Conservation (phyloP, 1,140 invertebrate species). For the Pogonognathellus flavescens region DNA sequence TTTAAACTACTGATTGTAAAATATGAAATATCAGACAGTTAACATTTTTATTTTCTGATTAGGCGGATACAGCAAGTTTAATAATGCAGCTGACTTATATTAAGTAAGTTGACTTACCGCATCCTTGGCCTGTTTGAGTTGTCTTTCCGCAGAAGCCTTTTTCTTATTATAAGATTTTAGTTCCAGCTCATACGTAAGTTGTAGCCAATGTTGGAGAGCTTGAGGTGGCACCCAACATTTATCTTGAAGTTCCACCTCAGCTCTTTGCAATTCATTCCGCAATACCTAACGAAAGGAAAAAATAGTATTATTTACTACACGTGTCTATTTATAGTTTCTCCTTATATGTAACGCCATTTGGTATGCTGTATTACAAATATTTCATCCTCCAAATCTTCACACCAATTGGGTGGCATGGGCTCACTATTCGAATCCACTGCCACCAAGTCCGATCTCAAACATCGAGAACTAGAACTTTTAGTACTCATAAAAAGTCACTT, state of each 20-base stretch:
- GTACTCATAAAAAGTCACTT: conserved; percentile 34
- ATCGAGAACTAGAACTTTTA: conserved; percentile 2
- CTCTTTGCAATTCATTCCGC: conserved; percentile 83
- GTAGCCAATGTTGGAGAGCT: conserved; percentile 92
- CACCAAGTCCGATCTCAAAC: conserved; percentile 47
- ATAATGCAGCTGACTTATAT: background rate
- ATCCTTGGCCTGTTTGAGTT: conserved; percentile 88
- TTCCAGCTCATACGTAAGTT: conserved; percentile 94
- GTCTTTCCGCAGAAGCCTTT: conserved; percentile 85
- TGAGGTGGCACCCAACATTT: conserved; percentile 87
- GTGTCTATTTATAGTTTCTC: background rate
- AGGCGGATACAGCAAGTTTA: background rate
- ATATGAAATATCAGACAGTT: too few species aligned
- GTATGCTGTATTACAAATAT: conserved; percentile 62
- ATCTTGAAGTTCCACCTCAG: conserved; percentile 90
- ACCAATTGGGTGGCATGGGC: conserved; percentile 58
- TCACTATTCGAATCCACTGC: conserved; percentile 11
- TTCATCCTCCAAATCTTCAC: conserved; percentile 65
- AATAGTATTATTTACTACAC: background rate
- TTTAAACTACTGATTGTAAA: too few species aligned
- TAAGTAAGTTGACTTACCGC: conserved; percentile 75
- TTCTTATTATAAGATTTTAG: conserved; percentile 89
- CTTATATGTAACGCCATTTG: background rate
- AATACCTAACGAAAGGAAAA: conserved; percentile 75
- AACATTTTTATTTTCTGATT: too few species aligned